Evolutionary conservation across 2,113 vertebrate species (phyloP), one percentile per base, ranked within the genome.

Genomic region (Steatornis caripensis): DNA sequence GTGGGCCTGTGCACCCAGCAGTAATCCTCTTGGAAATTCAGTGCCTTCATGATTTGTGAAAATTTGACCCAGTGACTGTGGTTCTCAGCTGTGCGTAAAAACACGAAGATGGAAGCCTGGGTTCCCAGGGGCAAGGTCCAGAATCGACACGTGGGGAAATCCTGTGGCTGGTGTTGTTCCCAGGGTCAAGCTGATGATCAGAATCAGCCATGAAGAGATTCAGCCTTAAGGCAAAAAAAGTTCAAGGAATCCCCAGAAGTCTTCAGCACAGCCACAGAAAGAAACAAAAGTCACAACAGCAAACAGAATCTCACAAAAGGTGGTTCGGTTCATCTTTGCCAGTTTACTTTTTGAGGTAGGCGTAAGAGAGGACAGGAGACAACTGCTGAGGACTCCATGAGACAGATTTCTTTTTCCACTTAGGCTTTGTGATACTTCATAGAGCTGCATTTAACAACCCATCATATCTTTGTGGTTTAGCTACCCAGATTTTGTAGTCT

Each of bases 11-110:
- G 83, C 72, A 78, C 84, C 72, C 82, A 84, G 83, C 53, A 57
- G 77, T 77, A 92, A 87, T 87, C 80, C 97, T 96, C 71, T 57
- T 79, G 80, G 84, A 96, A 95, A 91, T 53, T 60, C 76, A 93
- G 61, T 15, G 76, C 83, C 89, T 97, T 89, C 84, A 10, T 7
- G 0, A 88, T 90, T 87, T 96, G 80, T 84, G 96, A 75, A 81
- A 79, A 72, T 68, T 92, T 97, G 96, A 95, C 97, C 89, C 94
- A 91, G 84, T 91, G 92, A 41, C 80, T 87, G 85, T 27, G 49
- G 84, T 51, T 97, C 74, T 96, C 91, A 85, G 87, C 57, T 89
- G 70, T 49, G 70, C 27, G 6, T 61, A 36, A 84, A 89, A 82
- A 76, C 87, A 68, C 7, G 26, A 83, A 85, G 90, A 84, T 84